Evolutionary conservation across 2,797 vertebrate species (phyloP), one percentile per base, ranked within the genome.

Genomic region (Babyrousa celebensis): DNA sequence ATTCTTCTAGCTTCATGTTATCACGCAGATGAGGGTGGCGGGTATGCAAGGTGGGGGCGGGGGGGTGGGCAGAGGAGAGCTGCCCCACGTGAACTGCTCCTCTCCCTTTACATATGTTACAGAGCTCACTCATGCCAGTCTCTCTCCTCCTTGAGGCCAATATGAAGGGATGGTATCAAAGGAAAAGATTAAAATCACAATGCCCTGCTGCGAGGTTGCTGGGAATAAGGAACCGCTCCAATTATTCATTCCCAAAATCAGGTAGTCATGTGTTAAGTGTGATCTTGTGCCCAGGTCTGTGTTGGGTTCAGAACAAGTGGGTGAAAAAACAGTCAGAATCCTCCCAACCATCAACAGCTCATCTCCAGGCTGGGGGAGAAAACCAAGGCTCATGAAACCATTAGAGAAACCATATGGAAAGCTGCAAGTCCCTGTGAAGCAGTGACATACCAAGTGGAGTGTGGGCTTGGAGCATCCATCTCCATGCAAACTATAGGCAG

Each of bases 381-480:
- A 67, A 63, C 15, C 1, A 48, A 78, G 17, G 21, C 18, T 9
- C 27, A 11, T 9, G 17, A 48, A 82, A 67, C 72, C 84, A 11
- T 7, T 40, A 5, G 17, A 82, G 88, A 85, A 48, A 48, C 60
- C 48, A n/a, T 4, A 15, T 1, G 8, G 54, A 63, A 89, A 71
- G 56, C 43, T 6, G 2, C 0, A 32, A 56, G 67, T 60, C 12
- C 15, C 65, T 6, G 7, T 40, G 15, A 36, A 52, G 16, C 29
- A 56, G 32, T 2, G 29, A 23, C 0, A 3, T 2, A 5, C 56
- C 7, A 1, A 56, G 15, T 10, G 43, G n/a, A 0, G 17, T 32
- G 21, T 0, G 3, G 2, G 4, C 0, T n/a, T n/a, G 12, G 16
- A 32, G 27, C 6, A 0, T 1, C 18, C 56, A 16, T 15, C 21